phyloP scores from a whole-genome alignment of 2,888 invertebrate species.

The Leistus spinibarbis region DNA sequence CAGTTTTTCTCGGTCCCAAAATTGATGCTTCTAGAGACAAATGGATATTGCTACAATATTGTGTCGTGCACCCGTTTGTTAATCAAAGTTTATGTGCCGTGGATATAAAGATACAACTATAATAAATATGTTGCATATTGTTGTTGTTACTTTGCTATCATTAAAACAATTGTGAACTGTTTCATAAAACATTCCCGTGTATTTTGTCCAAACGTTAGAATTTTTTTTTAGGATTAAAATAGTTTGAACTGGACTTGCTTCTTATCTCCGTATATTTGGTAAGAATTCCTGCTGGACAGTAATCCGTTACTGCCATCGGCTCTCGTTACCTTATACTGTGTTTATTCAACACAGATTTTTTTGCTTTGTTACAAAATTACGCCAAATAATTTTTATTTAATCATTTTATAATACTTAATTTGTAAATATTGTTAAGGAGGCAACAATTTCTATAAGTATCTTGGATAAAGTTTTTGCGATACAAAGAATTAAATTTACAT shows the following conservation, averaged over 20 bases:
- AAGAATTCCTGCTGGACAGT: background rate
- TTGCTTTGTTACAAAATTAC: no score
- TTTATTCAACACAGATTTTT: no score
- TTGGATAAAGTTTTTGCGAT: slow-evolving; percentile 24
- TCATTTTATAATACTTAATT: background rate
- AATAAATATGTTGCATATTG: background rate
- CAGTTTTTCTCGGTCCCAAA: background rate
- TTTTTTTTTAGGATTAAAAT: background rate
- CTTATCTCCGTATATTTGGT: background rate
- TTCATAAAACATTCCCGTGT: background rate
- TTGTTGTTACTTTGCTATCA: no score
- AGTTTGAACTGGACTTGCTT: background rate
- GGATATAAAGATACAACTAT: background rate
- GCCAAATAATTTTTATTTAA: background rate
- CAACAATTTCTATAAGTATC: slow-evolving; percentile 4
- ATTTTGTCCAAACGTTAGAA: background rate
- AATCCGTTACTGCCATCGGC: no score
- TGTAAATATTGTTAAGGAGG: background rate
- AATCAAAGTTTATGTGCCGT: background rate
- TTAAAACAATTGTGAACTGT: background rate
- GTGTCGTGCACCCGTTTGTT: background rate
- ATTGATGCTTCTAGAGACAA: background rate
- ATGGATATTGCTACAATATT: background rate
- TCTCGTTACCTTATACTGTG: no score
- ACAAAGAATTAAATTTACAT: slow-evolving; percentile 7